These are phyloP conservation scores for Patella vulgata DNA, from an alignment of 1,140 invertebrate genomes.

Conservation along the genomic window DNA sequence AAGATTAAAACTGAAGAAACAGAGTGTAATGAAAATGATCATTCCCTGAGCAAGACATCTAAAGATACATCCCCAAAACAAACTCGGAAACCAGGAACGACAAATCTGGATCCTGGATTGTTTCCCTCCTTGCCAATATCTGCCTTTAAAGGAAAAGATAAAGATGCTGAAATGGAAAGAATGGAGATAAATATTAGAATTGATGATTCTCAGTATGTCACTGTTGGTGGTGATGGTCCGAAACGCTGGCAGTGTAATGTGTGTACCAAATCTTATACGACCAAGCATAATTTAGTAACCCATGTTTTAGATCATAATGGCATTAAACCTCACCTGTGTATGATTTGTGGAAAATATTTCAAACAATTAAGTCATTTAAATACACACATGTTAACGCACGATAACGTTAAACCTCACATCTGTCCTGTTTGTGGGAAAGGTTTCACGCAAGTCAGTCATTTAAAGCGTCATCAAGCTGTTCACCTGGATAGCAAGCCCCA, in stretches of 20 bases:
- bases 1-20: too few relatives aligned
- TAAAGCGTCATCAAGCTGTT: slow-evolving; percentile 55
- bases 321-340: slow-evolving; percentile 63
- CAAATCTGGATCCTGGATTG: too few relatives aligned
- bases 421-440: slow-evolving; percentile 60
- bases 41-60: too few relatives aligned
- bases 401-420: slow-evolving; percentile 60
- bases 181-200: slow-evolving; percentile 57
- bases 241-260: slow-evolving; percentile 62
- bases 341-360: slow-evolving; percentile 64
- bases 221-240: slow-evolving; percentile 51
- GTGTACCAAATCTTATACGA: slow-evolving; percentile 62
- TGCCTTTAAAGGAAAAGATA: too few relatives aligned
- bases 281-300: slow-evolving; percentile 64
- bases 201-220: slow-evolving; percentile 54
- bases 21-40: too few relatives aligned
- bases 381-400: slow-evolving; percentile 65
- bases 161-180: too few relatives aligned
- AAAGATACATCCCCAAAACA: too few relatives aligned
- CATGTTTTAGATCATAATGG: slow-evolving; percentile 63
- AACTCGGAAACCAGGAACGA: too few relatives aligned
- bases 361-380: slow-evolving; percentile 63
- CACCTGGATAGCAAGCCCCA: slow-evolving; percentile 68
- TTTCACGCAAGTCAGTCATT: slow-evolving; percentile 67
- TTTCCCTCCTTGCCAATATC: too few relatives aligned